Evolutionary conservation across 2,797 vertebrate species (phyloP).

Genomic region (Molossus alvarezi): DNA sequence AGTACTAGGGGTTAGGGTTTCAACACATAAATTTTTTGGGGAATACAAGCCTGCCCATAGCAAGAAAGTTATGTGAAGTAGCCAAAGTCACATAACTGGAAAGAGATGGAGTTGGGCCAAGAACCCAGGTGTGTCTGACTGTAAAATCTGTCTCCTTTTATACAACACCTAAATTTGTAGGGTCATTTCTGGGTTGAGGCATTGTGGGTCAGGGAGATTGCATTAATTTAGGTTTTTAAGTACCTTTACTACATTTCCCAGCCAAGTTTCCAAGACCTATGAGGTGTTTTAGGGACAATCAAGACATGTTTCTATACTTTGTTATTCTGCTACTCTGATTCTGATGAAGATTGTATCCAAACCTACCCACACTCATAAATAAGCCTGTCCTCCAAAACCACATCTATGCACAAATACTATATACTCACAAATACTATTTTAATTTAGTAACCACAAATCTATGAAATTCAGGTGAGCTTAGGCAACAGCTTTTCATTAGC

Average conservation of each 20-base stretch:
- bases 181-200: neutral
- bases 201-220: neutral
- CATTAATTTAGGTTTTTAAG: neutral
- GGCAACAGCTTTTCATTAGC: neutral
- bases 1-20: neutral
- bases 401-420: neutral
- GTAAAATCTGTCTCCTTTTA: neutral
- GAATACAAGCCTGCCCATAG: neutral
- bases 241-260: conserved; percentile 14
- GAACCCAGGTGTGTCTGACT: neutral
- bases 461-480: neutral
- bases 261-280: neutral
- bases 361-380: neutral
- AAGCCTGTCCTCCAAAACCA: neutral
- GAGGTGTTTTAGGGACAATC: neutral
- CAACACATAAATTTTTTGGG: neutral
- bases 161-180: neutral
- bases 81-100: neutral
- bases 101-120: neutral
- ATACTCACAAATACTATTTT: neutral
- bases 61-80: neutral
- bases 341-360: neutral
- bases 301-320: neutral
- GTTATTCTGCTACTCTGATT: neutral
- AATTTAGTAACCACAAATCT: neutral